These are phyloP conservation scores for Alexandromys fortis DNA, from an alignment of 2,113 vertebrate species.

Conservation along the genomic window DNA sequence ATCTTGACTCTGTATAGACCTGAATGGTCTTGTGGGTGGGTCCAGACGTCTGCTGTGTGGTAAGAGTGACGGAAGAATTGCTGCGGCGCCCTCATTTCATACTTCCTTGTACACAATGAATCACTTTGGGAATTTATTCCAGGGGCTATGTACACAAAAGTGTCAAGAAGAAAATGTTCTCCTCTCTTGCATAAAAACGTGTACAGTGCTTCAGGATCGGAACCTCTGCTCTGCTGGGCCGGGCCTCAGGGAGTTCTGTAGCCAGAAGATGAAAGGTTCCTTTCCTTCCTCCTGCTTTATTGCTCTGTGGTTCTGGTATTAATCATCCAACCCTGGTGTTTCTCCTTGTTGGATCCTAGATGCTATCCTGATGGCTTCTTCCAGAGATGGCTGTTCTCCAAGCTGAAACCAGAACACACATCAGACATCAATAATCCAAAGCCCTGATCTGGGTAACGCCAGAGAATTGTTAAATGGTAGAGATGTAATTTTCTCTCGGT, in stretches of 20 bases:
- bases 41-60: conserved; percentile 79
- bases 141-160: conserved; percentile 87
- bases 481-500: conserved; percentile 15
- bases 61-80: conserved; percentile 83
- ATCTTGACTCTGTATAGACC: conserved; percentile 72
- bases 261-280: conserved; percentile 83
- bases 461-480: background rate
- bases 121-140: conserved; percentile 84
- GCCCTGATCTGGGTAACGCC: background rate
- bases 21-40: conserved; percentile 80
- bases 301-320: conserved; percentile 83
- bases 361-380: conserved; percentile 99
- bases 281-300: conserved; percentile 78
- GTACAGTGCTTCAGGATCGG: conserved; percentile 82
- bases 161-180: conserved; percentile 85
- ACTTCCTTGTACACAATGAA: conserved; percentile 83
- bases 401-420: conserved; percentile 87
- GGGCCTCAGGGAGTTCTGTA: conserved; percentile 81
- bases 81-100: conserved; percentile 85
- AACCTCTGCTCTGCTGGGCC: conserved; percentile 81
- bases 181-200: conserved; percentile 86
- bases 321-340: conserved; percentile 96
- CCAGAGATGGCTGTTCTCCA: conserved; percentile 97
- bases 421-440: conserved; percentile 21
- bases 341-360: conserved; percentile 99